A percentile compares a stretch with the other conserved stretches of the same genome.
phyloP scores from a whole-genome alignment of 2,888 invertebrate genomes.

The Antitype chi region DNA sequence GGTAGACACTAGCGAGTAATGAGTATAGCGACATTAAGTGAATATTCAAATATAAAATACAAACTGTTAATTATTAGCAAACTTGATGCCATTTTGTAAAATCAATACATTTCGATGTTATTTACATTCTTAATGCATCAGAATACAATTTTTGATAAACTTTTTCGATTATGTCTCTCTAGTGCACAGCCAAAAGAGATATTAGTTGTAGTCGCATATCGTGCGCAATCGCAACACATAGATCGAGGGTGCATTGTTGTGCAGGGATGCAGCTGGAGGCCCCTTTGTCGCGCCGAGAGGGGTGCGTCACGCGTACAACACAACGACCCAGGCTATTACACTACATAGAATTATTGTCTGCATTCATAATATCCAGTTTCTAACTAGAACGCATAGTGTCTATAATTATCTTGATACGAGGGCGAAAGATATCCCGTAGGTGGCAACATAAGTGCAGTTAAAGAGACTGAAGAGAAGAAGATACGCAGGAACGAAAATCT shows the following conservation, averaged over 20 bases:
- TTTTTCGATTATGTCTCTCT: background rate
- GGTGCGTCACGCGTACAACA: conserved; percentile 54
- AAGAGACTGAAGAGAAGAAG: background rate
- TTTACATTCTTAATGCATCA: background rate
- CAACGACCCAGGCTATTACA: conserved; percentile 27
- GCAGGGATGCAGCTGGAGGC: conserved; percentile 75
- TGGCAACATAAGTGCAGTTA: background rate
- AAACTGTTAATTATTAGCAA: background rate
- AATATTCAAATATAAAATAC: background rate
- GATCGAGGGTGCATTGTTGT: conserved; percentile 73
- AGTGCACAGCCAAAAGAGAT: conserved; percentile 4
- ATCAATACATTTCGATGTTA: background rate
- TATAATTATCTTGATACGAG: conserved; percentile 39
- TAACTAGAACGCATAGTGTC: conserved; percentile 31
- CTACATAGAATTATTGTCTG: conserved; percentile 46
- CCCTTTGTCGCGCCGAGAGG: conserved; percentile 57
- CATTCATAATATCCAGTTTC: conserved; percentile 43
- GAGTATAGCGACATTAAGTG: background rate
- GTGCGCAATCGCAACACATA: conserved; percentile 64
- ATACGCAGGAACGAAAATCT: background rate
- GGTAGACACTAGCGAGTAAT: background rate
- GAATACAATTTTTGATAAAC: background rate
- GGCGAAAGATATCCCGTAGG: no score
- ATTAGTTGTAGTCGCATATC: conserved; percentile 39
- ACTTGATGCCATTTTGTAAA: background rate